These are phyloP conservation scores for Corythaeola cristata DNA, from an alignment of 2,113 vertebrate species.

Conservation along the genomic window DNA sequence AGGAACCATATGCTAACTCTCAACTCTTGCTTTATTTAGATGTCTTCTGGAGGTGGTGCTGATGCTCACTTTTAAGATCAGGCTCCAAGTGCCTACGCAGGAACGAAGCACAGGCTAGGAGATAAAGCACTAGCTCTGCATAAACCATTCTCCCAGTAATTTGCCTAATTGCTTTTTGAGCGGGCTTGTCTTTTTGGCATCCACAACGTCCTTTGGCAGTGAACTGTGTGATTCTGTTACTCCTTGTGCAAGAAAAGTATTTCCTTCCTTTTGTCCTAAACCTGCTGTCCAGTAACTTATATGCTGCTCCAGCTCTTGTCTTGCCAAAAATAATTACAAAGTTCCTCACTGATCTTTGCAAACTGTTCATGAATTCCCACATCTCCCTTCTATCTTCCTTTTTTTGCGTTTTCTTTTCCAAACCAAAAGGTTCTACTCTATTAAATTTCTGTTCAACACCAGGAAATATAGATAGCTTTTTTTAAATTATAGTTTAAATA, in stretches of 20 bases:
- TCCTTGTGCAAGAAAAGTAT: background rate
- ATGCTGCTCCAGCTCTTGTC: background rate
- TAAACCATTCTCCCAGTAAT: background rate
- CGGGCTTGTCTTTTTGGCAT: background rate
- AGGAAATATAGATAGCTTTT: background rate
- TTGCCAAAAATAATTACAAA: background rate
- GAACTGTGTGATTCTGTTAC: background rate
- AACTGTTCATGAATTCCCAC: background rate
- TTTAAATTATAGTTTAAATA: background rate
- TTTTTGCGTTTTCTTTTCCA: background rate
- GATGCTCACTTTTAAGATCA: background rate
- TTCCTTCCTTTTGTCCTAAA: background rate
- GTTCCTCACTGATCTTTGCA: background rate
- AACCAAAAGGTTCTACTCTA: background rate
- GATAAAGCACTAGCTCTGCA: background rate
- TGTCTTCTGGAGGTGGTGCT: conserved; percentile 20
- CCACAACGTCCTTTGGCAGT: background rate
- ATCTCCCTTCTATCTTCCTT: background rate
- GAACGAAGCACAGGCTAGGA: background rate
- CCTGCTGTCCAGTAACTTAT: background rate
- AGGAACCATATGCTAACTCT: background rate
- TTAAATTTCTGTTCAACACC: background rate
- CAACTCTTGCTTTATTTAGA: background rate
- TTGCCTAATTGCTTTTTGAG: background rate
- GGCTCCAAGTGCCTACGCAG: background rate